phyloP scores from a whole-genome alignment of 2,797 vertebrate genomes.

The Rousettus madagascariensis region DNA sequence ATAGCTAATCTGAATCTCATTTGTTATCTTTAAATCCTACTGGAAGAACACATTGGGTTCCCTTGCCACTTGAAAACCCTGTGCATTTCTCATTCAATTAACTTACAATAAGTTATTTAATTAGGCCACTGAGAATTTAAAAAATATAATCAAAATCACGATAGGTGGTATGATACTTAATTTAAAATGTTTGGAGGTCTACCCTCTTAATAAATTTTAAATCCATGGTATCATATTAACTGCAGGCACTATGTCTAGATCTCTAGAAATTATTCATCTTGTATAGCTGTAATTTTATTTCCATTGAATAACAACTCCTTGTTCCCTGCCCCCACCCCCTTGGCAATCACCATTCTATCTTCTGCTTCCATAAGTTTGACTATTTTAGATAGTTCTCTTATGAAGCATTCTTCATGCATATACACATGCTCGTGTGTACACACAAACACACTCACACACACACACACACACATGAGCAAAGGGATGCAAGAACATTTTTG shows the following conservation, averaged over 20 bases:
- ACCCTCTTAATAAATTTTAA: background rate
- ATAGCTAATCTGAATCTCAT: background rate
- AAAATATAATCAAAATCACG: constrained; percentile 49
- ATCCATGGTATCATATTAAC: background rate
- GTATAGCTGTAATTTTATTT: background rate
- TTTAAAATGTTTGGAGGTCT: constrained; percentile 9
- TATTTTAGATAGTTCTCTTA: background rate
- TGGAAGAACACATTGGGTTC: background rate
- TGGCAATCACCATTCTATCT: background rate
- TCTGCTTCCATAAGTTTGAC: background rate
- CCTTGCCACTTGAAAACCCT: background rate
- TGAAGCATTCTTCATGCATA: background rate
- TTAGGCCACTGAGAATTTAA: background rate
- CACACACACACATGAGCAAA: background rate
- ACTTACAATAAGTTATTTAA: background rate
- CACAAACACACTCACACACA: background rate
- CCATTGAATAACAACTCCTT: background rate
- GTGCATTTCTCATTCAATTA: background rate
- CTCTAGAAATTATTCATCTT: background rate
- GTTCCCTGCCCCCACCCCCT: too few relatives aligned
- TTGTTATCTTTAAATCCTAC: background rate
- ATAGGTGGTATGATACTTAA: background rate
- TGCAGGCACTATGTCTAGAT: background rate
- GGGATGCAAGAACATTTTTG: background rate
- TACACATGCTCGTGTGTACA: accelerated